phyloP scores from a whole-genome alignment of 2,888 invertebrate genomes.

The Phlogophora meticulosa region DNA sequence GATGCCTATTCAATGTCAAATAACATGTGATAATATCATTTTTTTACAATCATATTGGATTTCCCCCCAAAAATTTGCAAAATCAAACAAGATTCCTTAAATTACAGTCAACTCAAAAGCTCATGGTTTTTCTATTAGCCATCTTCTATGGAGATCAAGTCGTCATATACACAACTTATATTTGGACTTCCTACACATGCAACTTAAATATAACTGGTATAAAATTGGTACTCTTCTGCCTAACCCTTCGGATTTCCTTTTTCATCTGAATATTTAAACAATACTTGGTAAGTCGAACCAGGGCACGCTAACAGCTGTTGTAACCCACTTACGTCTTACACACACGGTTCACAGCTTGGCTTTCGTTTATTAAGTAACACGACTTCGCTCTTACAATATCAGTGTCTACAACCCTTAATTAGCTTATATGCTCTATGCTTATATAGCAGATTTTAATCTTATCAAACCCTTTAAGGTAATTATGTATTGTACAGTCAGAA shows the following conservation, averaged over 20 bases:
- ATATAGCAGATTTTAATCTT: conserved; percentile 55
- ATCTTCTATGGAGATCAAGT: not conserved
- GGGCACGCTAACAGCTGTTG: conserved; percentile 24
- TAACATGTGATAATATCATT: not conserved
- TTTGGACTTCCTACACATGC: too few relatives aligned
- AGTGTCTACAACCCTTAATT: conserved; percentile 51
- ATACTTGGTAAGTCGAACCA: conserved; percentile 18
- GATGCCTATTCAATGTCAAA: not conserved
- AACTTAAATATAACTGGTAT: too few relatives aligned
- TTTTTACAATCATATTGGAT: conserved; percentile 11
- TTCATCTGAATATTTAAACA: conserved; percentile 22
- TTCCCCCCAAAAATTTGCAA: not conserved
- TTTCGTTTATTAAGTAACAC: conserved; percentile 55
- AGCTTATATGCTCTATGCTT: conserved; percentile 53
- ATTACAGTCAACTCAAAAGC: not conserved
- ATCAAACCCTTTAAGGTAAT: conserved; percentile 39
- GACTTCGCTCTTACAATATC: conserved; percentile 58
- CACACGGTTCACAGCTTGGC: conserved; percentile 52
- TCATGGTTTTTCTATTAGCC: not conserved
- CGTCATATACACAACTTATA: not conserved
- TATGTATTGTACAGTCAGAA: conserved; percentile 25
- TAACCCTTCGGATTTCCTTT: not conserved
- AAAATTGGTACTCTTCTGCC: not conserved
- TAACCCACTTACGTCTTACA: conserved; percentile 43
- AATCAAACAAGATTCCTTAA: conserved; percentile 6